These are phyloP conservation scores for Tamandua tetradactyla DNA, from an alignment of 2,797 vertebrate species.

Conservation along the genomic window DNA sequence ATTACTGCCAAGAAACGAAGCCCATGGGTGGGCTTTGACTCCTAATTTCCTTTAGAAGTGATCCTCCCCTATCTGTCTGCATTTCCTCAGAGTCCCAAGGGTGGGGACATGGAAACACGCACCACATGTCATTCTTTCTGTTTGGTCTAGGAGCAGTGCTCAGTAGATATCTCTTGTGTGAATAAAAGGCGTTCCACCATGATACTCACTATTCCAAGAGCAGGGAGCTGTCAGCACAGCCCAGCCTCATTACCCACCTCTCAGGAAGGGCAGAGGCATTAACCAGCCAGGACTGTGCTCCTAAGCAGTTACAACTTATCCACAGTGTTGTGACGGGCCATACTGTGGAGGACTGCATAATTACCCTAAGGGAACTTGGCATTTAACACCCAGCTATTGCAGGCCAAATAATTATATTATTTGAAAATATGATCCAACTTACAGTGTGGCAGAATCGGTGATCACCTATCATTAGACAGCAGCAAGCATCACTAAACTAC, in stretches of 20 bases:
- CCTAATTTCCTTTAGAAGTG: background rate
- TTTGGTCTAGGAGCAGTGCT: background rate
- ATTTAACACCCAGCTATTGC: background rate
- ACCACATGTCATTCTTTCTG: background rate
- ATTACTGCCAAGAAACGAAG: rapidly evolving
- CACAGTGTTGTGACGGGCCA: background rate
- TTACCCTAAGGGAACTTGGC: background rate
- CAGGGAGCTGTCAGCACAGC: background rate
- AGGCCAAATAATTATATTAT: background rate
- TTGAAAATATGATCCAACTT: background rate
- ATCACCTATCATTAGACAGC: background rate
- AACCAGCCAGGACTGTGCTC: background rate
- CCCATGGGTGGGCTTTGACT: no score
- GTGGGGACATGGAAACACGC: background rate
- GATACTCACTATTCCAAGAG: no score
- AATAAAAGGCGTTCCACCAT: rapidly evolving
- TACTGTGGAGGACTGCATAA: background rate
- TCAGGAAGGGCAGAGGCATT: background rate
- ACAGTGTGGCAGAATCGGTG: background rate
- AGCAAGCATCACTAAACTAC: background rate
- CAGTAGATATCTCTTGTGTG: background rate
- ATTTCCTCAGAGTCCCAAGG: background rate
- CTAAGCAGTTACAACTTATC: background rate
- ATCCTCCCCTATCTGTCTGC: background rate
- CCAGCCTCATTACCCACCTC: background rate